phyloP scores from a whole-genome alignment of 1,140 invertebrate genomes.

The Orchestia grillus region DNA sequence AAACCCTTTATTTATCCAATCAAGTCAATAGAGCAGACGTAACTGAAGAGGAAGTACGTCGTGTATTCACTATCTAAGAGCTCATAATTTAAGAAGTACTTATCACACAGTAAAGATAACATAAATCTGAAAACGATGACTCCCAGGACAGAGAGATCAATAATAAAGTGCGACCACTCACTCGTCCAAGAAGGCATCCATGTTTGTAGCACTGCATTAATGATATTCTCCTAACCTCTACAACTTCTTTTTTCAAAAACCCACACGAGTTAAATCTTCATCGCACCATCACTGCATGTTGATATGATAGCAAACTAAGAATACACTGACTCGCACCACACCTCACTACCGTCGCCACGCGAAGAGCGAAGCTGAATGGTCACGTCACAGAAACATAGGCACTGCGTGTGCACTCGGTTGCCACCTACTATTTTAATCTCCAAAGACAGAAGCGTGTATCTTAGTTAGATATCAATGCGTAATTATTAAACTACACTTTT shows the following conservation, averaged over 20 bases:
- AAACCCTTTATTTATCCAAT: too few species aligned
- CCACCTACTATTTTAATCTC: neutral
- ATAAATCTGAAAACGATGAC: neutral
- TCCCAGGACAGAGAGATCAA: neutral
- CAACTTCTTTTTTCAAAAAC: neutral
- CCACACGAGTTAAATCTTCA: neutral
- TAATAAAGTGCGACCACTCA: slow-evolving; percentile 30
- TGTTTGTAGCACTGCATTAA: neutral
- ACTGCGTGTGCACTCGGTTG: neutral
- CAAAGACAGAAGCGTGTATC: neutral
- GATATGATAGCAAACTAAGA: neutral
- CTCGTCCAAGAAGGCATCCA: neutral
- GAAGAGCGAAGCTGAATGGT: neutral
- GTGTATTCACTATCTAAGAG: neutral
- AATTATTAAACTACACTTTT: neutral
- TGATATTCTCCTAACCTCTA: neutral
- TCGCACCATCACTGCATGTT: neutral
- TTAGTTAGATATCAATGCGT: neutral
- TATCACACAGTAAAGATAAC: neutral
- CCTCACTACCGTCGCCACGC: neutral
- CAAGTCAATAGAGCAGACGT: neutral
- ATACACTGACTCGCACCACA: neutral
- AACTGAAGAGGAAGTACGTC: neutral
- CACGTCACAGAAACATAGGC: neutral
- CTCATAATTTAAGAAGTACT: neutral